Evolutionary conservation across 2,113 vertebrate species (phyloP).

Genomic region (Toxotes chatareus): DNA sequence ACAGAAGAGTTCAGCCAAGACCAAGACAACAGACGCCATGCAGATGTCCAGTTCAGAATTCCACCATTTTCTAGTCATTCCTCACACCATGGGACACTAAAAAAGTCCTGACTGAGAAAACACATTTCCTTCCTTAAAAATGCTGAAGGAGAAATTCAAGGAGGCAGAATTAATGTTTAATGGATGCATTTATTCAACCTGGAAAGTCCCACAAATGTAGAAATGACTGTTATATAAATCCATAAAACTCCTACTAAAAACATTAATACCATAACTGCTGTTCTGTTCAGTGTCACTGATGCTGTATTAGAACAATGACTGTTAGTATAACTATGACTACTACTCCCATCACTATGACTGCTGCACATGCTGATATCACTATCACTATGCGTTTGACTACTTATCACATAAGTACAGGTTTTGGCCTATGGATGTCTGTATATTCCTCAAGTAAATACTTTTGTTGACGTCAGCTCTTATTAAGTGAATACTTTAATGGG

Average conservation of each 20-base stretch:
- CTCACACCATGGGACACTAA: neutral
- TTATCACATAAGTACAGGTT: neutral
- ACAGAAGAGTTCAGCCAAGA: too few relatives aligned
- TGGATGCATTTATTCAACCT: conserved; percentile 24
- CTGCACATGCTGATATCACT: neutral
- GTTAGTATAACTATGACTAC: neutral
- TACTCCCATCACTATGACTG: neutral
- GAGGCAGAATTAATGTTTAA: conserved; percentile 37
- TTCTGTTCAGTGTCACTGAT: neutral
- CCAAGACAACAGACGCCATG: too few relatives aligned
- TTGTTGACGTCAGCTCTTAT: neutral
- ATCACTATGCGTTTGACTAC: neutral
- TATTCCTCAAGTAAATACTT: neutral
- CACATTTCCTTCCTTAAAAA: neutral
- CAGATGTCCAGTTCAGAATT: too few relatives aligned
- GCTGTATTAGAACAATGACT: neutral
- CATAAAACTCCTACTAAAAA: too few relatives aligned
- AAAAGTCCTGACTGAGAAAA: neutral
- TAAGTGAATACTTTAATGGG: neutral
- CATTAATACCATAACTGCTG: neutral
- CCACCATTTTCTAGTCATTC: too few relatives aligned
- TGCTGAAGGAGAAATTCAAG: conserved; percentile 11
- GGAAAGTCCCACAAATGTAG: conserved; percentile 17
- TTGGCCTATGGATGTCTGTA: neutral
- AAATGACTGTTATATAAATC: conserved; percentile 7